These are phyloP conservation scores for Eupithecia inturbata DNA, from an alignment of 2,888 invertebrate genomes.

Conservation along the genomic window DNA sequence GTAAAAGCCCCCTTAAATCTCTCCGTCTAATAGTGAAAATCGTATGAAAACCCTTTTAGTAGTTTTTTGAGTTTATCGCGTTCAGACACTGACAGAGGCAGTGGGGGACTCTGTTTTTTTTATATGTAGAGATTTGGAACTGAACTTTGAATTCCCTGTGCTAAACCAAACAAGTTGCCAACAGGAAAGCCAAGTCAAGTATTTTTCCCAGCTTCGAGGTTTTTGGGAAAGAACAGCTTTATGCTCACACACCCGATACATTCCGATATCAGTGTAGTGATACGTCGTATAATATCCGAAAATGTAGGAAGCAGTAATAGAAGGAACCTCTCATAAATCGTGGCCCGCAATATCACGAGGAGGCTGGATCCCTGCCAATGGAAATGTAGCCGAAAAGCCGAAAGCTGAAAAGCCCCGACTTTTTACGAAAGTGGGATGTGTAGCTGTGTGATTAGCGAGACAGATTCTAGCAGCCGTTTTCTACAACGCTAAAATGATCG, in stretches of 20 bases:
- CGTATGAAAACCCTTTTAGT: neutral
- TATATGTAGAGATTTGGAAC: neutral
- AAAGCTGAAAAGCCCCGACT: conserved; percentile 25
- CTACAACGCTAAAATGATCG: neutral
- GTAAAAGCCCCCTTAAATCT: neutral
- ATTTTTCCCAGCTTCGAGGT: neutral
- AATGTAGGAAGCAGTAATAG: conserved; percentile 34
- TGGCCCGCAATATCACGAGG: conserved; percentile 43
- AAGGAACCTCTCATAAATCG: conserved; percentile 29
- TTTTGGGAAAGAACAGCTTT: conserved; percentile 1
- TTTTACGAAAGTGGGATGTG: conserved; percentile 16
- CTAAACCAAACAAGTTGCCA: neutral
- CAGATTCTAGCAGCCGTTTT: neutral
- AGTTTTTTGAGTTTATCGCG: neutral
- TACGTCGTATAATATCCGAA: conserved; percentile 20
- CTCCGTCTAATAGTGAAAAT: neutral
- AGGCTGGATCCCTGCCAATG: conserved; percentile 52
- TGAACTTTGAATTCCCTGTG: neutral
- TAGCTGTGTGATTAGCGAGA: neutral
- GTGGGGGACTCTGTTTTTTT: neutral
- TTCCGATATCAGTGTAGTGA: neutral
- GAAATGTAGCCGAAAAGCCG: conserved; percentile 34
- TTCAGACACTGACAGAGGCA: neutral
- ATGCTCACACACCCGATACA: neutral
- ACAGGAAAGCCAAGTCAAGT: neutral